phyloP scores from a whole-genome alignment of 2,888 invertebrate species.

The Emmelina monodactyla region DNA sequence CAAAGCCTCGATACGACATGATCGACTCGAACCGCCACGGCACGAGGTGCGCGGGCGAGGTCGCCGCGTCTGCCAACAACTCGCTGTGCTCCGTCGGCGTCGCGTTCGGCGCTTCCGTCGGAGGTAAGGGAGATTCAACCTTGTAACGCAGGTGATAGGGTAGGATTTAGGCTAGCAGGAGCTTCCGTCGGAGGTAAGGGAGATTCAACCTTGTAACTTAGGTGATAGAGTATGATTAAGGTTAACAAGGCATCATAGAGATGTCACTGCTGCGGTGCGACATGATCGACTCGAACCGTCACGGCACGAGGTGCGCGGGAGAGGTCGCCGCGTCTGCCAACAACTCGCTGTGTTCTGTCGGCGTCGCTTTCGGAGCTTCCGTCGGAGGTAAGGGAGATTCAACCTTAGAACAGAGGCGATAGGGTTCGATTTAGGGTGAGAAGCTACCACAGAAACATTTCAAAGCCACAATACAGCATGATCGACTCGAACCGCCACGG shows the following conservation, averaged over 20 bases:
- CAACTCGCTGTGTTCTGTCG: constrained; percentile 95
- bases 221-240: no score
- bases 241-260: no score
- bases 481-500: constrained; percentile 96
- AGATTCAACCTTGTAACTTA: no score
- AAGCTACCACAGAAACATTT: no score
- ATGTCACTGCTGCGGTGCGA: constrained; percentile 98
- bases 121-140: no score
- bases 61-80: constrained; percentile 97
- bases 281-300: constrained; percentile 94
- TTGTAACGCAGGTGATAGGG: no score
- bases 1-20: no score
- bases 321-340: constrained; percentile 98
- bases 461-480: constrained; percentile 96
- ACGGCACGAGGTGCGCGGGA: constrained; percentile 94
- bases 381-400: constrained; percentile 76
- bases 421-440: no score
- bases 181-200: no score
- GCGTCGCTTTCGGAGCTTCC: constrained; percentile 93
- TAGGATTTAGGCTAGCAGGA: no score
- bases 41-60: constrained; percentile 96
- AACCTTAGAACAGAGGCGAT: no score
- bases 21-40: constrained; percentile 96
- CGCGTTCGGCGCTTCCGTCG: constrained; percentile 93
- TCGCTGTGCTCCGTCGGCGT: constrained; percentile 95